Evolutionary conservation across 2,113 vertebrate genomes (phyloP).

Genomic region (Phrynosoma blainvillii): DNA sequence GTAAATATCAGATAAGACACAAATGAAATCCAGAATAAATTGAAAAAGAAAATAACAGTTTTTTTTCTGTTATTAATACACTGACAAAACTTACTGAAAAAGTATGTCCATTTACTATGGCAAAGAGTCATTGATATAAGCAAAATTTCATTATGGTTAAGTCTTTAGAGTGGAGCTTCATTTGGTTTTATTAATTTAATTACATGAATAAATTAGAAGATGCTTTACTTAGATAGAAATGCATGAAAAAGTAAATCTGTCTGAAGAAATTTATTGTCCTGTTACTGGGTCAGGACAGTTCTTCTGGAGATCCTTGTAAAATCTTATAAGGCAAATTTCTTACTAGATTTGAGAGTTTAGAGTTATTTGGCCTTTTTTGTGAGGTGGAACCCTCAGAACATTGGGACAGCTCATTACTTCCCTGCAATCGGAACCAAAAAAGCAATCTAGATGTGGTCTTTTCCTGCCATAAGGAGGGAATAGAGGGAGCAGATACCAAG

Average conservation of each 20-base stretch:
- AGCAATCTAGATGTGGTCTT: no score
- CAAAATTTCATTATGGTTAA: neutral
- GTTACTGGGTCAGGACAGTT: no score
- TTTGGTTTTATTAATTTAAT: constrained; percentile 1
- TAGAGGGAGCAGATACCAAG: no score
- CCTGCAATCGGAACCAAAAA: no score
- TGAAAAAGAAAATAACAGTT: neutral
- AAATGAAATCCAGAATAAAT: constrained; percentile 13
- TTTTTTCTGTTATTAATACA: constrained; percentile 10
- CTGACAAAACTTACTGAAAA: neutral
- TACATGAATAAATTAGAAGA: neutral
- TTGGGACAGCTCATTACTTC: no score
- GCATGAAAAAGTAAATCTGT: no score
- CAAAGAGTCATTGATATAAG: neutral
- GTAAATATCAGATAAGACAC: neutral
- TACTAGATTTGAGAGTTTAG: no score
- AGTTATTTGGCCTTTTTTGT: no score
- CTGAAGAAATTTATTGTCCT: no score
- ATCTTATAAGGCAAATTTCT: no score
- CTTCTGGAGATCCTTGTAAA: neutral
- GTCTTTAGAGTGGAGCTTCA: neutral
- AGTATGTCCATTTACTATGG: neutral
- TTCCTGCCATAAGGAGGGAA: no score
- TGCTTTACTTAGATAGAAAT: neutral
- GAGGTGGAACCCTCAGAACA: no score